Base-by-base conservation (phyloP, 2,113 vertebrate species). In the Cromileptes altivelis region DNA sequence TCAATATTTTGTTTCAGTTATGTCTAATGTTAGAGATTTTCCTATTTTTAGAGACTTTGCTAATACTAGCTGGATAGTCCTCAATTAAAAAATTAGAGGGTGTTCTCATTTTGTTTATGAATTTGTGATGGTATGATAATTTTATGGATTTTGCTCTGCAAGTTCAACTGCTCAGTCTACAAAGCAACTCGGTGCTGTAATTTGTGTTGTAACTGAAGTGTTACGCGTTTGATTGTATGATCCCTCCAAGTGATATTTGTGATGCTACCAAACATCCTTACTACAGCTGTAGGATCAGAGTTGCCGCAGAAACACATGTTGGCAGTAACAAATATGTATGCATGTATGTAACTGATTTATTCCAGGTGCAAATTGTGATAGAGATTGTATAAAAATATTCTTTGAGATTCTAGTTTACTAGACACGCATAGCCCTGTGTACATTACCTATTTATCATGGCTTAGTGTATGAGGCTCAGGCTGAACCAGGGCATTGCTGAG, bases 401-500 rank as follows among this genome's bases (percentile, higher is more conserved):
- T 30, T 11, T 6, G 18, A 69, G 56, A 30, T 49, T n/a, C 4
- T 23, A 63, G 7, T 45, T 56, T 76, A 21, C 25, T 19, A 63
- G 9, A 72, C 25, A 57, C 5, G 42, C 42, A 18, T 60, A 49
- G 49, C 25, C n/a, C 21, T 68, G 49, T 49, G 18, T 64, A 58
- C 49, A 70, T 85, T 75, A 52, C 37, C 53, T 49, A 77, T 81
- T 85, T 85, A 74, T 79, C 23, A 11, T 49, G 65, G 52, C 80
- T 82, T 55, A 75, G 69, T 56, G 52, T 71, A 53, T 77, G 80
- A 87, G 70, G 83, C 76, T 86, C 67, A 72, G 45, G 65, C 68
- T 88, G 78, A 91, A 87, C 58, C 83, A 86, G 82, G 75, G 57
- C 73, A 74, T 67, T 70, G 88, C 87, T 84, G 82, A 93, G 85